phyloP scores from a whole-genome alignment of 2,797 vertebrate species.

The Poliocrania exsul region DNA sequence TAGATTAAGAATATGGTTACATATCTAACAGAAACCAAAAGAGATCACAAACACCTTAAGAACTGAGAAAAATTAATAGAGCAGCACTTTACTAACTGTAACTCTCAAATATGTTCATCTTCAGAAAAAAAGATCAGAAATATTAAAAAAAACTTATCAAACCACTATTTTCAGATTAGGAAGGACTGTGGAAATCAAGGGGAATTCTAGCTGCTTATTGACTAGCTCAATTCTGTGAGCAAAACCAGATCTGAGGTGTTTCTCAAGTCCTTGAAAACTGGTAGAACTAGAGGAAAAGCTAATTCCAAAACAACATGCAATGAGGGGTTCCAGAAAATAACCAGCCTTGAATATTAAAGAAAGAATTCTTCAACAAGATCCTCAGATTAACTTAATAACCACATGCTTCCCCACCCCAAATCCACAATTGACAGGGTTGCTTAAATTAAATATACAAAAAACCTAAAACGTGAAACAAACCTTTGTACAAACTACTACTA shows the following conservation, averaged over 20 bases:
- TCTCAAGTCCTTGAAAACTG: not conserved
- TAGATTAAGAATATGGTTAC: not conserved
- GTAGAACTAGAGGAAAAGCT: not conserved
- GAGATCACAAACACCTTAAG: not conserved
- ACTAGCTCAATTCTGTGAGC: not conserved
- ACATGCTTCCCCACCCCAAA: not conserved
- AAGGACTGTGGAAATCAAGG: not conserved
- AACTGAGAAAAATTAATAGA: not conserved
- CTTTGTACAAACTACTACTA: slow-evolving; percentile 98
- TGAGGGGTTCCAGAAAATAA: not conserved
- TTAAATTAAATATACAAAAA: slow-evolving; percentile 7
- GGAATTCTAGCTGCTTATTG: not conserved
- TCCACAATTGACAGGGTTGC: not conserved
- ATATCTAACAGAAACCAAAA: not conserved
- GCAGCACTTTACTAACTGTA: not conserved
- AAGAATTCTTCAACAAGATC: not conserved
- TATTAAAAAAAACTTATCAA: not conserved
- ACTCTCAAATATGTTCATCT: not conserved
- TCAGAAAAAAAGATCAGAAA: not conserved
- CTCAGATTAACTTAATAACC: not conserved
- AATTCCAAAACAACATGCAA: not conserved
- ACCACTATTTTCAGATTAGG: not conserved
- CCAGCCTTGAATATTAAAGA: not conserved
- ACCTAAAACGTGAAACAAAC: slow-evolving; percentile 74
- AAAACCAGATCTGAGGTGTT: not conserved